phyloP scores from a whole-genome alignment of 1,140 invertebrate species.

The Trichonephila clavata region DNA sequence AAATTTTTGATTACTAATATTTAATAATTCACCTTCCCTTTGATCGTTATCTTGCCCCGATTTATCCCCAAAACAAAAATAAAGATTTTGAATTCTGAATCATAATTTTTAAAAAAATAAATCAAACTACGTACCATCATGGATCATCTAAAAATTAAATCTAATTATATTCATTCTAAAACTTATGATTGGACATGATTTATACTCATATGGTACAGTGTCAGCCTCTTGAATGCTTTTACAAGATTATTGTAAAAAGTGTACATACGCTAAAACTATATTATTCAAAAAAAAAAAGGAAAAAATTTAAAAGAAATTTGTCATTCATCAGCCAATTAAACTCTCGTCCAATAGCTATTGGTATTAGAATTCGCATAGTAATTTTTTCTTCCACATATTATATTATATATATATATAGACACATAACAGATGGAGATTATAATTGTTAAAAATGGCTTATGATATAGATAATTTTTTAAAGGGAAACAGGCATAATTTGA shows the following conservation, averaged over 20 bases:
- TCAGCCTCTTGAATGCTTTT: constrained; percentile 21
- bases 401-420: constrained; percentile 30
- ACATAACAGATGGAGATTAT: constrained; percentile 33
- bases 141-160: not conserved
- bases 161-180: not conserved
- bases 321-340: constrained; percentile 1
- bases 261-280: constrained; percentile 21
- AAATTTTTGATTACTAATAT: not conserved
- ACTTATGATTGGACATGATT: not conserved
- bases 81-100: too few species aligned
- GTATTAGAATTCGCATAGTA: constrained; percentile 1
- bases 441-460: constrained; percentile 8
- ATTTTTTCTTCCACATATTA: not conserved
- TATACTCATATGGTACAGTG: constrained; percentile 16
- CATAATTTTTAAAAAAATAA: too few species aligned
- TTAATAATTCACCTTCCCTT: not conserved
- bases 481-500: not conserved
- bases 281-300: not conserved
- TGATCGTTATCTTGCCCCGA: constrained; percentile 10
- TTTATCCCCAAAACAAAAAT: not conserved
- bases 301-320: not conserved
- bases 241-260: constrained; percentile 31
- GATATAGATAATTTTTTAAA: constrained; percentile 1
- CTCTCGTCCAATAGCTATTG: constrained; percentile 6
- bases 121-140: too few species aligned